A percentile compares a stretch with the other conserved stretches of the same genome.
These are phyloP conservation scores for Liposcelis brunnea DNA, from an alignment of 2,888 invertebrate genomes.

Conservation along the genomic window DNA sequence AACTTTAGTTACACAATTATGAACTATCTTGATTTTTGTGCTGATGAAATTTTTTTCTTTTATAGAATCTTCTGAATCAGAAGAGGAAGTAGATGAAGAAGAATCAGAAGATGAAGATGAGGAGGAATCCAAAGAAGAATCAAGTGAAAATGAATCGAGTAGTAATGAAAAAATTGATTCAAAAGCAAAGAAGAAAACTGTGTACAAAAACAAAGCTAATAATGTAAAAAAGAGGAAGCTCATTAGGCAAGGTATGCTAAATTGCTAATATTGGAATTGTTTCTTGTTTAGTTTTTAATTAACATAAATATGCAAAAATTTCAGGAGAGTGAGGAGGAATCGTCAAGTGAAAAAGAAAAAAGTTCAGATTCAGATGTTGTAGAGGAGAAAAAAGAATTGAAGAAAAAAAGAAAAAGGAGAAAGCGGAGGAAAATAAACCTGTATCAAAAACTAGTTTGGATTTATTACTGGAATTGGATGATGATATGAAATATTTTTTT, in stretches of 20 bases:
- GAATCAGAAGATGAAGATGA: too few species aligned
- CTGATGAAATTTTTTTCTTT: neutral
- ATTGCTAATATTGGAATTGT: too few species aligned
- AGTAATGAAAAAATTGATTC: conserved; percentile 18
- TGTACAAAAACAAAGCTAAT: conserved; percentile 11
- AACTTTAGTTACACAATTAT: conserved; percentile 11
- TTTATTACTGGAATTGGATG: conserved; percentile 64
- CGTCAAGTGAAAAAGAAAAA: conserved; percentile 19
- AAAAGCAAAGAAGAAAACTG: conserved; percentile 13
- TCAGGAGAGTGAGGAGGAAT: conserved; percentile 20
- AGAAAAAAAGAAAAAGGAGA: conserved; percentile 21
- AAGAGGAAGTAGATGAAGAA: too few species aligned
- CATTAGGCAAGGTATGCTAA: neutral
- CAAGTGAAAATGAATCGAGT: conserved; percentile 17
- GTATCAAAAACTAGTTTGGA: conserved; percentile 48
- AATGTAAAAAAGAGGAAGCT: conserved; percentile 11
- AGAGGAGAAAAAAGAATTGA: conserved; percentile 11
- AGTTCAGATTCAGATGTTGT: conserved; percentile 19
- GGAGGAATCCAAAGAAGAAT: conserved; percentile 14
- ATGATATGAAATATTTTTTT: too few species aligned
- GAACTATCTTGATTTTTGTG: neutral
- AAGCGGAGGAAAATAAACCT: conserved; percentile 20
- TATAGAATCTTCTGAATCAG: conserved; percentile 14
- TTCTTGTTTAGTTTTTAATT: neutral
- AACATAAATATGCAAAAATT: too few species aligned